phyloP scores from a whole-genome alignment of 2,888 invertebrate species.

The Stenodera caucasica region DNA sequence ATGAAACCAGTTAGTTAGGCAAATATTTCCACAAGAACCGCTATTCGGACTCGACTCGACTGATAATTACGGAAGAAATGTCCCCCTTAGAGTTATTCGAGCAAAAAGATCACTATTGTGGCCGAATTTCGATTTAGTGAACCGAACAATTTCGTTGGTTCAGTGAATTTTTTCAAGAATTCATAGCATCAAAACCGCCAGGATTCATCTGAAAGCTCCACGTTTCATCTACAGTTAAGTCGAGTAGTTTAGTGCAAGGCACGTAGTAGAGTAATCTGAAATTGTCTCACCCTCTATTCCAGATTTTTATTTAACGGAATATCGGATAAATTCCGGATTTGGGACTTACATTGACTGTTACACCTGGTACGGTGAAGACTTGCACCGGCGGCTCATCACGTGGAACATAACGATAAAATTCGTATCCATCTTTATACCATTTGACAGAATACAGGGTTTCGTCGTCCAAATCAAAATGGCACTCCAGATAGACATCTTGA shows the following conservation, averaged over 20 bases:
- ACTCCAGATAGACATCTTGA: constrained; percentile 75
- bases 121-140: too few species aligned
- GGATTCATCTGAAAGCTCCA: not conserved
- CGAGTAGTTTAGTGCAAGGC: not conserved
- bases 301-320: not conserved
- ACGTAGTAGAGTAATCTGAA: not conserved
- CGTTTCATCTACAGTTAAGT: not conserved
- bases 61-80: too few species aligned
- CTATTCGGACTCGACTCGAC: too few species aligned
- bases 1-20: too few species aligned
- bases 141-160: too few species aligned
- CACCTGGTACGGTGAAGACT: constrained; percentile 77
- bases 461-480: constrained; percentile 80
- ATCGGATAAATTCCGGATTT: not conserved
- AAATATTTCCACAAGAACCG: too few species aligned
- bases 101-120: too few species aligned
- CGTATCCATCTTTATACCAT: constrained; percentile 90
- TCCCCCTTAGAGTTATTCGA: too few species aligned
- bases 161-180: not conserved
- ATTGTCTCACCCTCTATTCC: not conserved
- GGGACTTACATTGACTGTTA: constrained; percentile 80
- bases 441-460: constrained; percentile 86
- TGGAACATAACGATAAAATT: constrained; percentile 86
- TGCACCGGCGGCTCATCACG: constrained; percentile 79
- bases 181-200: not conserved